Evolutionary conservation across 2,888 invertebrate genomes (phyloP), one percentile per base, ranked within the genome.

Genomic region (Epinotia demarniana): DNA sequence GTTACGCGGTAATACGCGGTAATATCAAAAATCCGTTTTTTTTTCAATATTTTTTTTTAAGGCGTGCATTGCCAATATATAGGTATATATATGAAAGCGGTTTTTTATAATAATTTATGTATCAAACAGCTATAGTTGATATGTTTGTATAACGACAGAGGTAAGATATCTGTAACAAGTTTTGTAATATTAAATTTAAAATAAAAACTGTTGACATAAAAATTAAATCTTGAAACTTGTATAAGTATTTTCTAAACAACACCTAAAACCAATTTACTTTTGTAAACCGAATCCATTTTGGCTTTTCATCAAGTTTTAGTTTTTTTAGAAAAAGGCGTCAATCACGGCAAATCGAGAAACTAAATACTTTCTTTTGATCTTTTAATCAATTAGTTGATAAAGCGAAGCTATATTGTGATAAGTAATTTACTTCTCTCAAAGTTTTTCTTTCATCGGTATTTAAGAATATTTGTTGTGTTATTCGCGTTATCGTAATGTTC

Each of bases 361-460:
- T 80, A 73, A 84, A 90, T 82, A 84, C 85, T 80, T 79, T 78
- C 78, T 84, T 86, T 88, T 89, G 84, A 90, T 87, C 79, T 80
- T 73, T 72, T 57, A 73, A 64, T 76, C 58, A 60, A 77, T 77
- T 71, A 64, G 69, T 46, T 19, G 57, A 75, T 75, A 72, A 68
- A 70, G 18, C 63, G 63, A 58, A 63, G 13, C 13, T 63, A 39
- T 73, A 63, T 69, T 62, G 68, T 73, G 49, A 49, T 64, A 60
- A 70, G 64, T 75, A 71, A 61, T 64, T 60, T 27, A 43, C 16
- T 69, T 62, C 57, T 23, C 39, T 39, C 39, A 9, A 9, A 39
- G 9, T 49, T 18, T 49, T 13, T 16, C 6, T 19, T 27, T 53
- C n/a, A 16, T 5, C 8, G n/a, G 53, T n/a, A 53, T n/a, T 53